phyloP scores from a whole-genome alignment of 1,140 invertebrate genomes.

The Procambarus clarkii region DNA sequence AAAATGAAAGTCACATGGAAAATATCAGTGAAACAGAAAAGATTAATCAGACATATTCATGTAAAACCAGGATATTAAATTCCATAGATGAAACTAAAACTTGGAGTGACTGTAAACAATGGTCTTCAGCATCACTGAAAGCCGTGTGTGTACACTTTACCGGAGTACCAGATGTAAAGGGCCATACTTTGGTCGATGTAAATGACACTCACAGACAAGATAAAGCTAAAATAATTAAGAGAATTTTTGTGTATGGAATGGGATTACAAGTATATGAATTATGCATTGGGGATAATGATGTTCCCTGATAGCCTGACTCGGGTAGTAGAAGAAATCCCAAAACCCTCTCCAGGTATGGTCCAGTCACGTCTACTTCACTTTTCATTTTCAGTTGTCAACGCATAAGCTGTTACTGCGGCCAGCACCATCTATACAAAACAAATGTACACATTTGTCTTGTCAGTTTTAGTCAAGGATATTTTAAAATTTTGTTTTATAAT shows the following conservation, averaged over 20 bases:
- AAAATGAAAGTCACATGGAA: not conserved
- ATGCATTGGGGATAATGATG: not conserved
- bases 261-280: conserved; percentile 56
- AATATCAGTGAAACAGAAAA: not conserved
- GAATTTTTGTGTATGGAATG: conserved; percentile 49
- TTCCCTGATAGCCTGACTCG: too few relatives aligned
- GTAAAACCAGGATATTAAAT: too few relatives aligned
- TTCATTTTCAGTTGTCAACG: too few relatives aligned
- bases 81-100: not conserved
- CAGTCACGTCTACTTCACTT: too few relatives aligned
- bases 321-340: too few relatives aligned
- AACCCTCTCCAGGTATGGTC: too few relatives aligned
- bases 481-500: too few relatives aligned
- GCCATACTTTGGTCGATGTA: conserved; percentile 5
- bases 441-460: too few relatives aligned
- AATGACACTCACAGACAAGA: not conserved
- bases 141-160: conserved; percentile 2
- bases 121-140: not conserved
- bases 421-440: too few relatives aligned
- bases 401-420: too few relatives aligned
- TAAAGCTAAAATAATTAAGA: not conserved
- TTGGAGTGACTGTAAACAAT: not conserved
- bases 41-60: not conserved
- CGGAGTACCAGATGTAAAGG: conserved; percentile 57
- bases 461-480: too few relatives aligned